Evolutionary conservation across 2,797 vertebrate genomes (phyloP), one percentile per base, ranked within the genome.

Genomic region (Catostomus latipinnis): DNA sequence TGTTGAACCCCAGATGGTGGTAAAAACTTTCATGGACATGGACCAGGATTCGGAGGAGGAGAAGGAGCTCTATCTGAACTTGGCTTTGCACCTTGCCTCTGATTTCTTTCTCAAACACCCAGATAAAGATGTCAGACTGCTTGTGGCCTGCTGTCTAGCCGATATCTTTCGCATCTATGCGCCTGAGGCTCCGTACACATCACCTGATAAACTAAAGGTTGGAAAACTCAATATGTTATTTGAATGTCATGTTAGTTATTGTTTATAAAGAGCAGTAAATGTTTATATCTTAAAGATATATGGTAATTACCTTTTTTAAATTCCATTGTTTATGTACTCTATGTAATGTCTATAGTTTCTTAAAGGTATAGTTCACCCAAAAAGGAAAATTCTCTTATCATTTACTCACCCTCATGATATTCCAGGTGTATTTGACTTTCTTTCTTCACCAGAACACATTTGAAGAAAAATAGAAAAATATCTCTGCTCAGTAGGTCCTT

Each of bases 21-120:
- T 99, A 77, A 99, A 99, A 92, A 99, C 97, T 56, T 99, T 98
- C 90, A 99, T 99, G 98, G 98, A 99, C 91, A 99, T 99, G 98
- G 98, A 99, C 90, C 98, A 99, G 89, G 98, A 99, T 88, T 99
- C 97, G 0, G 98, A 99, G 92, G 98, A 99, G 86, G 97, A 99
- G 91, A 99, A 99, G 90, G 96, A 99, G 83, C 95, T 97, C n/a
- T 99, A 99, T 87, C 90, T 99, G 84, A 98, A 98, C 88, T 91
- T 99, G 82, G 98, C 97, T 52, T 95, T 99, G 82, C 98, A 99
- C 86, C 94, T 99, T 86, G 97, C 98, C 82, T 99, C 97, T 13
- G 97, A 99, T 86, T 99, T 99, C 91, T 99, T 99, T 83, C 96
- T 99, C 84, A 99, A 98, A 84, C 97, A 99, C 87, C 97, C 97